These are phyloP conservation scores for Gryllus bimaculatus DNA, from an alignment of 1,140 invertebrate genomes.

Conservation along the genomic window DNA sequence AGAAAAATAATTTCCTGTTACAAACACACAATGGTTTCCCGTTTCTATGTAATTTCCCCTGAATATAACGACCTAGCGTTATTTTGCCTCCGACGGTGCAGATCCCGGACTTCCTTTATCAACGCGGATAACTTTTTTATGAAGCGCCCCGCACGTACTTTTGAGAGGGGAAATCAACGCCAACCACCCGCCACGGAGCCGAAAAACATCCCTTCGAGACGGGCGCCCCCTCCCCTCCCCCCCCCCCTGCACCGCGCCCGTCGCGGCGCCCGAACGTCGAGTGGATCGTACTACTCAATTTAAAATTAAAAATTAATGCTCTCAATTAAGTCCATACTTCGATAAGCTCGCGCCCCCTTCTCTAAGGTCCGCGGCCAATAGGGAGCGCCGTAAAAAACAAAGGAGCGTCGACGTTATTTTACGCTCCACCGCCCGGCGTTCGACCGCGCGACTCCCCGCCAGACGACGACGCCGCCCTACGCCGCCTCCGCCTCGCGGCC, in stretches of 20 bases:
- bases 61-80: too few species aligned
- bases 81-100: too few species aligned
- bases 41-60: too few species aligned
- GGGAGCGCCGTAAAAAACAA: neutral
- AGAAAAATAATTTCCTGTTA: too few species aligned
- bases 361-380: neutral
- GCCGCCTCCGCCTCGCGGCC: too few species aligned
- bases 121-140: too few species aligned
- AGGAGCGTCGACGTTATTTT: neutral
- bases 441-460: neutral
- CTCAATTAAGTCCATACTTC: conserved; percentile 1
- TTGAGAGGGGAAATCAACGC: too few species aligned
- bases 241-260: too few species aligned
- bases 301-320: conserved; percentile 6
- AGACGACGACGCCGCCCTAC: neutral
- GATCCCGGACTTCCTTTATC: too few species aligned
- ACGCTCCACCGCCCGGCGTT: neutral
- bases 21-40: too few species aligned
- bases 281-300: conserved; percentile 1
- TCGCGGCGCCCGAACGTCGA: neutral
- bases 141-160: too few species aligned
- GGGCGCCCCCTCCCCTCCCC: neutral
- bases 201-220: neutral
- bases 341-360: neutral
- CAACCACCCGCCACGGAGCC: too few species aligned